Percentiles rank a stretch among this genome's conserved stretches.
Conservation (phyloP, 2,113 vertebrate genomes). For the Onychostoma macrolepis region DNA sequence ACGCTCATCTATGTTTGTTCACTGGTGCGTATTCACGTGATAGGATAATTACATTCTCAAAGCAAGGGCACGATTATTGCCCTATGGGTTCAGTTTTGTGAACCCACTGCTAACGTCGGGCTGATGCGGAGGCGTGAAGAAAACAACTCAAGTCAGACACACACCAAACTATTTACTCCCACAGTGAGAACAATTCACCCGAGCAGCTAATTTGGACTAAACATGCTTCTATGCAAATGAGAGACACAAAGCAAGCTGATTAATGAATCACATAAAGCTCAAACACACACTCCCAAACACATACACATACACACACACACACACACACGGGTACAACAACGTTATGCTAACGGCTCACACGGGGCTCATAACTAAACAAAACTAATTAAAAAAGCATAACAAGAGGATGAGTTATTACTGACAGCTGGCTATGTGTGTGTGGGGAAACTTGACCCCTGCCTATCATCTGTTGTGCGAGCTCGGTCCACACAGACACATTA, state of each 20-base stretch:
- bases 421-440: conserved; percentile 59
- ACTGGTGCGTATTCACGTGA: conserved; percentile 48
- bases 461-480: conserved; percentile 59
- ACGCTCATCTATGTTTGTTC: conserved; percentile 49
- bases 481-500: conserved; percentile 68
- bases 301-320: conserved; percentile 52
- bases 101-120: conserved; percentile 33
- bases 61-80: conserved; percentile 49
- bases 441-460: conserved; percentile 34
- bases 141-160: conserved; percentile 19
- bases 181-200: conserved; percentile 76
- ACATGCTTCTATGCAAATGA: conserved; percentile 77
- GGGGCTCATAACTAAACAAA: conserved; percentile 73
- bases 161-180: conserved; percentile 66
- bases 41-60: conserved; percentile 51
- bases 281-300: conserved; percentile 50
- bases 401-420: conserved; percentile 75
- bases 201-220: conserved; percentile 73
- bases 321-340: conserved; percentile 31
- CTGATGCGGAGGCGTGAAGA: conserved; percentile 39
- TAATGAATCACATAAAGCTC: conserved; percentile 71
- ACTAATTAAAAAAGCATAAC: conserved; percentile 82
- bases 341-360: conserved; percentile 64
- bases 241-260: conserved; percentile 74
- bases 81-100: conserved; percentile 40